A percentile compares a stretch with the other conserved stretches of the same genome.
phyloP scores from a whole-genome alignment of 2,888 invertebrate genomes.

The Ormyrus nitidulus region DNA sequence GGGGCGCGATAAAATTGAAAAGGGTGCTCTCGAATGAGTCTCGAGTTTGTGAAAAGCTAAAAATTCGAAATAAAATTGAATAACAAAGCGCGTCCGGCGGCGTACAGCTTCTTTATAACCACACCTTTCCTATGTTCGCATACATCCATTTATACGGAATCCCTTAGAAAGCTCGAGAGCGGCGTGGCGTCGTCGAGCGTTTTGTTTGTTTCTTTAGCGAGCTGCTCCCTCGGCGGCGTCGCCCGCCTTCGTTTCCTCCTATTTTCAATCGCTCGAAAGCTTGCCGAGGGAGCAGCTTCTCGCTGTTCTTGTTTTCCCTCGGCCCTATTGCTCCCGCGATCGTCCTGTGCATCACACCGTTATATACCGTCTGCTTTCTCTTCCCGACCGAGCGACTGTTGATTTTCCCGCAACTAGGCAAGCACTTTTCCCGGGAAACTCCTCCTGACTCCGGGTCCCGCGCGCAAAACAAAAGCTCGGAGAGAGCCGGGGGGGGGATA shows the following conservation, averaged over 20 bases:
- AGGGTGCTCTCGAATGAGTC: no score
- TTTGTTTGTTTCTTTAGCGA: constrained; percentile 29
- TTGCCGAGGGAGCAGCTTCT: not conserved
- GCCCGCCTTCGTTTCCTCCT: constrained; percentile 39
- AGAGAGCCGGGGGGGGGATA: not conserved
- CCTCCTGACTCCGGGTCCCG: not conserved
- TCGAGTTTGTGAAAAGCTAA: no score
- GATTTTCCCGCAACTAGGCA: constrained; percentile 33
- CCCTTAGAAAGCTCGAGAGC: constrained; percentile 14
- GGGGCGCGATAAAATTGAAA: no score
- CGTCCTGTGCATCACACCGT: no score
- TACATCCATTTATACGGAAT: constrained; percentile 40
- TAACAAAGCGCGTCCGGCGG: constrained; percentile 3
- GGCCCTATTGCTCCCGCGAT: no score
- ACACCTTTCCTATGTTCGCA: constrained; percentile 20
- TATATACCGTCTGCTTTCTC: not conserved
- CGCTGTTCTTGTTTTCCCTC: constrained; percentile 20
- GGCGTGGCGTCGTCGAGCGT: not conserved
- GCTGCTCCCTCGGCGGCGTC: not conserved
- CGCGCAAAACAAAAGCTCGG: constrained; percentile 2
- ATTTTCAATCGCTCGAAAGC: constrained; percentile 1
- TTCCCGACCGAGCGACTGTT: constrained; percentile 14
- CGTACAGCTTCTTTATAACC: constrained; percentile 22
- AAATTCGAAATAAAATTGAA: constrained; percentile 33
- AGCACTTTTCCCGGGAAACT: constrained; percentile 10